Evolutionary conservation across 2,888 invertebrate genomes (phyloP), one percentile per base, ranked within the genome.

Genomic region (Anarsia innoxiella): DNA sequence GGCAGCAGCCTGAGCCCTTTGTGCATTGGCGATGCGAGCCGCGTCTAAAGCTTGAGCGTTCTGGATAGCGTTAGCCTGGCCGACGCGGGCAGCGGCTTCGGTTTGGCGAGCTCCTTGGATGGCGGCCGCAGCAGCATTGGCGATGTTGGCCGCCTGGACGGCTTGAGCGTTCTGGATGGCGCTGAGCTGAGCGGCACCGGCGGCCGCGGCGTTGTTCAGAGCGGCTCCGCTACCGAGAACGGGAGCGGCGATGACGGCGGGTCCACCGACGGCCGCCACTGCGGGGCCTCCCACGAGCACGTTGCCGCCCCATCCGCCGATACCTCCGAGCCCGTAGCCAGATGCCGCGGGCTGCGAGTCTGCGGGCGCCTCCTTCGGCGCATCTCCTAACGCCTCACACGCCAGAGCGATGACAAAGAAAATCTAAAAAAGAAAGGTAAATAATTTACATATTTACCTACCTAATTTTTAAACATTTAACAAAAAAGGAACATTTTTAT

Each of bases 101-200:
- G 80, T 58, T 9, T 66, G 73, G 9, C 82, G 76, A 2, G 83
- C 83, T 0, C 79, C 78, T 39, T 82, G 80, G 48, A 83, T 83
- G 23, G 79, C 83, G 14, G 77, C 78, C 9, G 79, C 77, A 29
- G 83, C 83, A 0, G 80, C 64, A 54, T 82, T 76, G 13, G 70
- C 78, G 47, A 83, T 79, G 42, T 79, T 72, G 2, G 80, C 62
- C 1, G 72, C 83, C 10, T 78, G 80, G 8, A 68, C 79, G 9
- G 83, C 83, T 40, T 82, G 83, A 1, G 83, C 82, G 53, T 82
- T 82, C 42, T 83, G 82, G 42, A 82, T 80, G 25, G 82, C 80
- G 39, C 76, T 79, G 31, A 83, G 73, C 36, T 80, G 83, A 25
- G 83, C 77, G 13, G 80, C 80, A 6, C 82, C 80, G 1, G 62